Base-by-base conservation (phyloP, 2,113 vertebrate genomes). In the Orientallactaga bullata region DNA sequence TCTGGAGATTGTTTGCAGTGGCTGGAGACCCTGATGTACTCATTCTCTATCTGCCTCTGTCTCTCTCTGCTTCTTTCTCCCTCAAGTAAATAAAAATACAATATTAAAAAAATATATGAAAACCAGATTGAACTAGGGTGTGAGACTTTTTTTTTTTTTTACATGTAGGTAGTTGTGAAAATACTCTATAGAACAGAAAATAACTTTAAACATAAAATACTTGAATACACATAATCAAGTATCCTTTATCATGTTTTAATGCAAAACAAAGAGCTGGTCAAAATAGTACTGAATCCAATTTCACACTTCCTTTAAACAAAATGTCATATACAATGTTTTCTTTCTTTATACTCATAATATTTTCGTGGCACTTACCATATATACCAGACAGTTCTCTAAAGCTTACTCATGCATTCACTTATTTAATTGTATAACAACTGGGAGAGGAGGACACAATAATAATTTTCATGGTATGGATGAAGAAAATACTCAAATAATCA, bases 181-280 rank as follows among this genome's bases (percentile, higher is more conserved):
- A 77, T 71, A 42, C 2, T 24, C 51, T 32, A 11, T 66, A 79
- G 32, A 90, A 51, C 1, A 76, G 17, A 90, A 92, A 88, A 78
- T 79, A 89, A 77, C n/a, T 69, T 69, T 5, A 71, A 88, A 88
- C 42, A 68, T 71, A 88, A 91, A 42, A 80, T 84, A 81, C 1
- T 63, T 60, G 47, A 55, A 26, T 71, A 87, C 89, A 28, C 28
- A 35, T 74, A 90, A 93, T 68, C 76, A 94, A 90, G 51, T 72
- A 81, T 32, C 26, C 17, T 91, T 79, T 78, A 35, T 78, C 68
- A 65, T 74, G 66, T 60, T 94, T 91, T 76, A 13, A 85, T 61
- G 12, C 47, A 55, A 88, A 83, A 6, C 28, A 35, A 32, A 91
- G 79, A 72, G 28, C 3, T 35, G n/a, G 15, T 60, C 72, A 89